Conservation (phyloP, 2,797 vertebrate genomes). For the Platyrinchus mystaceus region DNA sequence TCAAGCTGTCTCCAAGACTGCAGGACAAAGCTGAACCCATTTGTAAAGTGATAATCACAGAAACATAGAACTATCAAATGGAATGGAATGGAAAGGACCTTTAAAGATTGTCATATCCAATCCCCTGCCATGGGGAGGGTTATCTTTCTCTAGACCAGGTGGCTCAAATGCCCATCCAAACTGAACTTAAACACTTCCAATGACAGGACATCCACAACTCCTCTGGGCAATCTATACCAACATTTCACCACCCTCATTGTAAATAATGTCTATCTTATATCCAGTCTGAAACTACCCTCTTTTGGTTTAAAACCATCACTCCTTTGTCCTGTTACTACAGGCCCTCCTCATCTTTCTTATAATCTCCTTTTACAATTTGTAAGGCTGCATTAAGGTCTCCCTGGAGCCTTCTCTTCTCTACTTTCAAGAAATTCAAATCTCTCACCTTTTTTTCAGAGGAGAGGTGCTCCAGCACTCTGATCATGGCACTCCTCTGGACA, state of each 20-base stretch:
- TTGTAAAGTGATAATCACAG: not conserved
- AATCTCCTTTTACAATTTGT: not conserved
- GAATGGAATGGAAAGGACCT: not conserved
- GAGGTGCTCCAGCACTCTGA: not conserved
- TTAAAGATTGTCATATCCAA: not conserved
- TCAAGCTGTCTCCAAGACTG: not conserved
- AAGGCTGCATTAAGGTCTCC: not conserved
- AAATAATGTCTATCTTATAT: not conserved
- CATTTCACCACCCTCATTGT: not conserved
- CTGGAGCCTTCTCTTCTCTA: not conserved
- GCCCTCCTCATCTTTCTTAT: not conserved
- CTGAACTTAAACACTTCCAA: not conserved
- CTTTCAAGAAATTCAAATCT: not conserved
- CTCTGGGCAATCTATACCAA: not conserved
- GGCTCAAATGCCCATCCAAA: not conserved
- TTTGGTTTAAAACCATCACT: not conserved
- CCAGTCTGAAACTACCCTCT: not conserved
- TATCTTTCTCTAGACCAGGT: not conserved
- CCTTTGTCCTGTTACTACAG: not conserved
- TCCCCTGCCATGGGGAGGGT: not conserved
- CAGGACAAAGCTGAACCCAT: not conserved
- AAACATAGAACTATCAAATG: not conserved
- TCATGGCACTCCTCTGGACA: not conserved
- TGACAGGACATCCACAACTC: not conserved
- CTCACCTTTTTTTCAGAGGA: not conserved